Conservation (phyloP, 2,888 invertebrate species). For the Julus scanicus region DNA sequence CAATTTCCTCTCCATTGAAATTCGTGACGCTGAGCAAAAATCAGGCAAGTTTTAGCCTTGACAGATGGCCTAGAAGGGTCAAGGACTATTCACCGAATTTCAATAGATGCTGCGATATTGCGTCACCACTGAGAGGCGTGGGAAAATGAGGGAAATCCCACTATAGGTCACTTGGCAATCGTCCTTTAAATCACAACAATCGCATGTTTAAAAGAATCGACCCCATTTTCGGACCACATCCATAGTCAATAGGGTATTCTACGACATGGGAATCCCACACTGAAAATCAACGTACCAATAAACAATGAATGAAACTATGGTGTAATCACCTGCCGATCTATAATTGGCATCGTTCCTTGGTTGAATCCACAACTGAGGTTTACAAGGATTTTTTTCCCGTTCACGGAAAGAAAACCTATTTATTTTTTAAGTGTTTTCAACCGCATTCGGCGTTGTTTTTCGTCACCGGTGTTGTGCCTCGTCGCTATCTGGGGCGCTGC, state of each 20-base stretch:
- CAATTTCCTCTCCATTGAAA: not conserved
- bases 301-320: not conserved
- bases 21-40: not conserved
- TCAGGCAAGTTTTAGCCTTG: constrained; percentile 20
- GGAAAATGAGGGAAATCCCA: too few species aligned
- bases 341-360: not conserved
- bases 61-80: not conserved
- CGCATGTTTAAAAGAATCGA: not conserved
- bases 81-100: not conserved
- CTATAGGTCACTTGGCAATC: not conserved
- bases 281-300: not conserved
- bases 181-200: not conserved
- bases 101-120: not conserved
- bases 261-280: not conserved
- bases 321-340: not conserved
- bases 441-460: not conserved
- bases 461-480: not conserved
- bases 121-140: not conserved
- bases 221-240: too few species aligned
- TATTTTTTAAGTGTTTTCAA: not conserved
- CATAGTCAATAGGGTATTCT: too few species aligned
- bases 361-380: not conserved
- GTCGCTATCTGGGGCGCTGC: not conserved
- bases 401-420: not conserved
- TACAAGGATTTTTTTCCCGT: not conserved